phyloP scores from a whole-genome alignment of 1,140 invertebrate species.

The Ruditapes philippinarum region DNA sequence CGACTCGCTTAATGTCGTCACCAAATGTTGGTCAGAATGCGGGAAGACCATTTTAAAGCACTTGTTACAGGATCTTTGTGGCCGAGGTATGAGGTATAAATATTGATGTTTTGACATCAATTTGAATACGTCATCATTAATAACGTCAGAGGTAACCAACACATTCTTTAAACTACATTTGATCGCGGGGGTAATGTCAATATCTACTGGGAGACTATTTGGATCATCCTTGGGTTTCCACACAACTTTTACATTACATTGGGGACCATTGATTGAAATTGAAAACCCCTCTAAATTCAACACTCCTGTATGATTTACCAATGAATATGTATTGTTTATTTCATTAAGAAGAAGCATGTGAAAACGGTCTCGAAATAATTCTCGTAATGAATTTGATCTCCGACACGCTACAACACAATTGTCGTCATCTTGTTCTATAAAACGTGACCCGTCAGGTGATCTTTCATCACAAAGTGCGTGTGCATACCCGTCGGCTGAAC shows the following conservation, averaged over 20 bases:
- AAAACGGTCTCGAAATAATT: neutral
- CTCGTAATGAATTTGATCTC: neutral
- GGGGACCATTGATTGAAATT: constrained; percentile 3
- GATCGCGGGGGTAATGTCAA: neutral
- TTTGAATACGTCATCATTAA: neutral
- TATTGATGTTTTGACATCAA: neutral
- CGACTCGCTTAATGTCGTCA: neutral
- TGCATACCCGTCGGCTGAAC: neutral
- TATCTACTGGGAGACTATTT: neutral
- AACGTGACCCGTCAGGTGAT: neutral
- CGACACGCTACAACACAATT: neutral
- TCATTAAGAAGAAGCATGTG: neutral
- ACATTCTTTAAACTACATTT: neutral
- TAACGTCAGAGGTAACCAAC: neutral
- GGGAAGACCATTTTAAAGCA: neutral
- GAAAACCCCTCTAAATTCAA: neutral
- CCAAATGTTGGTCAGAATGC: neutral
- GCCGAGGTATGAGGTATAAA: neutral
- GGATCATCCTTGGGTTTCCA: neutral
- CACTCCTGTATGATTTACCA: neutral
- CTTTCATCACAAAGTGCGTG: neutral
- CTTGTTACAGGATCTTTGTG: neutral
- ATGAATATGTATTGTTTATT: neutral
- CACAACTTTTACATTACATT: neutral
- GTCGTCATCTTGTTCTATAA: neutral